Evolutionary conservation across 2,888 invertebrate species (phyloP), one percentile per base, ranked within the genome.

Genomic region (Hypselothyrea guttata): DNA sequence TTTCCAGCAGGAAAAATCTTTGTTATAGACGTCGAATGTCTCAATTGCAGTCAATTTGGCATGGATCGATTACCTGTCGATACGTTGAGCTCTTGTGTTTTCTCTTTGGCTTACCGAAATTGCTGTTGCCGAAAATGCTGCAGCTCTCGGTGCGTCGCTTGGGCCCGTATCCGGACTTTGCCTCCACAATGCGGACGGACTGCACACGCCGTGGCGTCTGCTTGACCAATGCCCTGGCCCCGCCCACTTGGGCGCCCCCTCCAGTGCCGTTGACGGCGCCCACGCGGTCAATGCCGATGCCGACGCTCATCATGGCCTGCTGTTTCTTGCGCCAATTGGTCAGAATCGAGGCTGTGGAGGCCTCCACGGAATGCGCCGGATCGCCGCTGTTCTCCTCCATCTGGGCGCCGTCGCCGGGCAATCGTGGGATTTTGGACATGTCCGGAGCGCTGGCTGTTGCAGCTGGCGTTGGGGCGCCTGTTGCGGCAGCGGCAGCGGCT

Each of bases 171-270:
- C 74, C 81, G 13, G 86, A 71, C 54, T 85, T 88, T 16, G 81
- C 86, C 70, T 89, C 89, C 49, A 88, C 86, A 67, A 89, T 88
- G 28, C 88, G 86, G n/a, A 90, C 88, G 31, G 89, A 89, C 74
- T 89, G 89, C 12, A 86, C 88, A 16, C 88, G 88, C 13, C 85
- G 72, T 1, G 87, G 87, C n/a, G 86, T 73, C 49, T 79, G 69
- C 22, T 83, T 73, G 54, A 60, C 58, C 59, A 61, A 37, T 37
- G 54, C 52, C 37, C 66, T 54, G 4, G 8, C 11, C 9, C 41
- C 41, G 8, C 3, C 28, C 52, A 28, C 8, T 22, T n/a, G n/a
- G n/a, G 13, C 38, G 2, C 27, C 37, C n/a, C 4, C 1, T 8
- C 38, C 28, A 8, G 35, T 18, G 16, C 12, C 27, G 5, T 30